These are phyloP conservation scores for Argynnis bischoffii DNA, from an alignment of 2,888 invertebrate genomes.

Conservation along the genomic window DNA sequence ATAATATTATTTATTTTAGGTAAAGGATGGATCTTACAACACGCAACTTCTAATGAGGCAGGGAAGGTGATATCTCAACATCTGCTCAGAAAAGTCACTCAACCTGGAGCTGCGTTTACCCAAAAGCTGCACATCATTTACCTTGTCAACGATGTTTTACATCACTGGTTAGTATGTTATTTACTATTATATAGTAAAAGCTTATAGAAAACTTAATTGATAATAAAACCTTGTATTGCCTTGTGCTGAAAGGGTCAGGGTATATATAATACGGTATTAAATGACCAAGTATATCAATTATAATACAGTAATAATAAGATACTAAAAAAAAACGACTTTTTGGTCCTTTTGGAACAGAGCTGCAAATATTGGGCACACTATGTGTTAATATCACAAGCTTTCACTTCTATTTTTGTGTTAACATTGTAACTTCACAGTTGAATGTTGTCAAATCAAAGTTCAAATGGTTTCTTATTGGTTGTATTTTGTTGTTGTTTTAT, in stretches of 20 bases:
- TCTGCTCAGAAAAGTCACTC: conserved; percentile 91
- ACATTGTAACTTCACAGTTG: background rate
- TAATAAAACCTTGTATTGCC: background rate
- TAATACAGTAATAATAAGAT: no score
- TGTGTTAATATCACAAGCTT: conserved; percentile 11
- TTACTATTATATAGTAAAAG: conserved; percentile 33
- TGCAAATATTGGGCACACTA: conserved; percentile 4
- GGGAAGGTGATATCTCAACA: conserved; percentile 95
- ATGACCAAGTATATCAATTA: background rate
- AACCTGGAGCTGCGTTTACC: conserved; percentile 88
- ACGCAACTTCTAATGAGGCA: conserved; percentile 90
- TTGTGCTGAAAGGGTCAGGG: conserved; percentile 4
- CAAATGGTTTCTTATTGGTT: conserved; percentile 15
- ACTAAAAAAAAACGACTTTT: background rate
- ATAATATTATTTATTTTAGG: conserved; percentile 63
- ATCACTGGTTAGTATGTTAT: conserved; percentile 92
- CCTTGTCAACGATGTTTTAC: conserved; percentile 98
- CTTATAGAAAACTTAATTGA: conserved; percentile 18
- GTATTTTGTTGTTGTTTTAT: conserved; percentile 28
- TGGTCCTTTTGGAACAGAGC: background rate
- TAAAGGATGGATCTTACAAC: conserved; percentile 98
- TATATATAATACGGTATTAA: background rate
- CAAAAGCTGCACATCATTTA: conserved; percentile 98
- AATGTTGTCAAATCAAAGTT: conserved; percentile 21
- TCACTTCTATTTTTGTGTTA: conserved; percentile 14